phyloP scores from a whole-genome alignment of 2,888 invertebrate genomes.

The Trichogramma dendrolimi region DNA sequence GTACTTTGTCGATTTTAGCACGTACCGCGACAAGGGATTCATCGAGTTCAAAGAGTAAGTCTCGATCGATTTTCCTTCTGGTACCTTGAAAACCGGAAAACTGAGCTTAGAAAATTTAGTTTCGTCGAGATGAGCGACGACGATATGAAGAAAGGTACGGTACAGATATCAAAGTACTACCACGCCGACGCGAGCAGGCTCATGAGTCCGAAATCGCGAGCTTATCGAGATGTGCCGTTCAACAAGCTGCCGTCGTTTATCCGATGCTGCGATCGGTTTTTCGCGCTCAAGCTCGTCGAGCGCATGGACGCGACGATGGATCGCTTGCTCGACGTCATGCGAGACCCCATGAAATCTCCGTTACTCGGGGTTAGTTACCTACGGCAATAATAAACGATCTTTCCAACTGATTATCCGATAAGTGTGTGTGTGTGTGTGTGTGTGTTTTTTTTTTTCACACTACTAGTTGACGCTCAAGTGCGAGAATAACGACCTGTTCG shows the following conservation, averaged over 20 bases:
- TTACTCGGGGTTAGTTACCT: slow-evolving; percentile 34
- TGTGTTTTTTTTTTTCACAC: background rate
- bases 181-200: slow-evolving; percentile 39
- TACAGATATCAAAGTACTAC: slow-evolving; percentile 33
- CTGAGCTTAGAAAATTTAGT: slow-evolving; percentile 25
- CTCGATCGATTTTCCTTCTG: background rate
- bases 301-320: slow-evolving; percentile 39
- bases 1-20: slow-evolving; percentile 56
- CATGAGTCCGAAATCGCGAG: slow-evolving; percentile 36
- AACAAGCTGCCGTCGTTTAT: slow-evolving; percentile 33
- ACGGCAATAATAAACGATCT: background rate
- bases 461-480: slow-evolving; percentile 21
- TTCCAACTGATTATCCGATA: background rate
- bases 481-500: slow-evolving; percentile 34
- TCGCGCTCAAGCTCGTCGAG: slow-evolving; percentile 39
- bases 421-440: background rate
- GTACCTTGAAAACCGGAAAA: background rate
- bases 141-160: slow-evolving; percentile 36
- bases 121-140: slow-evolving; percentile 35
- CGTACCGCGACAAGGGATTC: slow-evolving; percentile 53
- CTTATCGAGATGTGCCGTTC: slow-evolving; percentile 34
- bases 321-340: slow-evolving; percentile 36
- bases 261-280: slow-evolving; percentile 35
- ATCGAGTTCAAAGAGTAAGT: slow-evolving; percentile 46
- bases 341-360: slow-evolving; percentile 35